phyloP scores from a whole-genome alignment of 2,888 invertebrate genomes.

The Heliconius cydno region DNA sequence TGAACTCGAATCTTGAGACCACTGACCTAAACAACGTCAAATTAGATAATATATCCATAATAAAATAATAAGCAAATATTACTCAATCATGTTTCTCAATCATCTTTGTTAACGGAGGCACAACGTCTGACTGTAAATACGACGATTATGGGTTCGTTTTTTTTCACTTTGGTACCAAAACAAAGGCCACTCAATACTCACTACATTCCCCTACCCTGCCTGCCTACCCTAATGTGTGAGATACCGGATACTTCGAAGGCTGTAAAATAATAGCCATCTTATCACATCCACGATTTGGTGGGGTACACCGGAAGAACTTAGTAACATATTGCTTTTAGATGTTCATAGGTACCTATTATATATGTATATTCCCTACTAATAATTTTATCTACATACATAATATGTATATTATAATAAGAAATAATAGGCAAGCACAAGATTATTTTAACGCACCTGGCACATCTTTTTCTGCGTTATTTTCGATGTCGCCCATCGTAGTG shows the following conservation, averaged over 20 bases:
- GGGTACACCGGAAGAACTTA: neutral
- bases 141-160: neutral
- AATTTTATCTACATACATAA: neutral
- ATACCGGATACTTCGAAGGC: no score
- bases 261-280: no score
- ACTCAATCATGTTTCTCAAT: neutral
- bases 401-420: neutral
- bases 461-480: constrained; percentile 50
- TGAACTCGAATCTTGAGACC: constrained; percentile 17
- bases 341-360: neutral
- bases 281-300: no score
- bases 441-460: constrained; percentile 49
- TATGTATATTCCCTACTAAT: neutral
- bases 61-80: neutral
- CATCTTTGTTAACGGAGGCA: neutral
- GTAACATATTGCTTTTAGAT: neutral
- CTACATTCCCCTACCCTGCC: no score
- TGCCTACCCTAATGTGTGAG: no score
- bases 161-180: neutral
- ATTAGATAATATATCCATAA: neutral
- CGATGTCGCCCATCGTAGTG: constrained; percentile 57
- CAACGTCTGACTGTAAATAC: neutral
- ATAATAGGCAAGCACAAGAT: neutral
- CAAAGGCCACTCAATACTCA: neutral
- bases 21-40: constrained; percentile 15